These are phyloP conservation scores for Hydrozoanthus gracilis DNA, from an alignment of 92 coral and sea anemone species.

Conservation along the genomic window DNA sequence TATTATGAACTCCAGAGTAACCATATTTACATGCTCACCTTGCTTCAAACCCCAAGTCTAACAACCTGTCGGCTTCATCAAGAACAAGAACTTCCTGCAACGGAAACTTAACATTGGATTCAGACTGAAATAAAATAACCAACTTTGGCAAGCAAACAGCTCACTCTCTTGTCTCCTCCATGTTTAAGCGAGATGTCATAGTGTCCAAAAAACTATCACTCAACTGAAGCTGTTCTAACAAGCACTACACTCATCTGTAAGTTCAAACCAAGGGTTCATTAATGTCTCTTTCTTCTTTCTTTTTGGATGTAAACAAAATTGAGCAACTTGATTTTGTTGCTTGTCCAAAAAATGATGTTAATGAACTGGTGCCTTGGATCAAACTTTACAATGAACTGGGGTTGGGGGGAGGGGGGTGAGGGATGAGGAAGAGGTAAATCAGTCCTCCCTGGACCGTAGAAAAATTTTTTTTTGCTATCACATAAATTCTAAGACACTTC, in stretches of 20 bases:
- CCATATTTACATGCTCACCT: constrained; percentile 54
- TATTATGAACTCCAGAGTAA: neutral
- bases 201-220: too few species aligned
- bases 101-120: neutral
- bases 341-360: too few species aligned
- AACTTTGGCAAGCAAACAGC: neutral
- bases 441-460: neutral
- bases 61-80: constrained; percentile 95
- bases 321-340: too few species aligned
- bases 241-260: too few species aligned
- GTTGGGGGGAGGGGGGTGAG: neutral
- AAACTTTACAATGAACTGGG: neutral
- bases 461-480: neutral
- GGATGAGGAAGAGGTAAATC: neutral
- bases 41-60: constrained; percentile 93
- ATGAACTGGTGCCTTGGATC: neutral
- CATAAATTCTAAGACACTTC: neutral
- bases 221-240: too few species aligned
- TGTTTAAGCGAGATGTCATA: too few species aligned
- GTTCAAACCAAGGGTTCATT: too few species aligned
- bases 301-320: too few species aligned
- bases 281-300: too few species aligned
- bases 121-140: neutral
- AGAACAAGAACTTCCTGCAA: constrained; percentile 92
- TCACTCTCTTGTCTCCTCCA: too few species aligned